Conservation (phyloP, 1,140 invertebrate genomes). For the Phymorhynchus buccinoides region DNA sequence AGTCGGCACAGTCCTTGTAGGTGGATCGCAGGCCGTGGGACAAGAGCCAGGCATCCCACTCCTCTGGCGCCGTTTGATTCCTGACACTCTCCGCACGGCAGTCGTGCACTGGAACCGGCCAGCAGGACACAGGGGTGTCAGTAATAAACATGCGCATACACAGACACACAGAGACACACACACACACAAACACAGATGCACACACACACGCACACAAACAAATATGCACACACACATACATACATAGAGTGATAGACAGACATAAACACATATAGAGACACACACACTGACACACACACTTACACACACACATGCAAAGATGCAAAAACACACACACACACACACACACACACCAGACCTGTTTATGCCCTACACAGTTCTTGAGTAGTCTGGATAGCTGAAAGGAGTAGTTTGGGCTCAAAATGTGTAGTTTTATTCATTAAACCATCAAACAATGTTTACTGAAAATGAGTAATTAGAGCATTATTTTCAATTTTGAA, state of each 20-base stretch:
- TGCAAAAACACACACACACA: too few species aligned
- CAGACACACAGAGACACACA: neutral
- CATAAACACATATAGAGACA: too few species aligned
- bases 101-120: conserved; percentile 59
- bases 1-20: conserved; percentile 47
- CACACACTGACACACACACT: neutral
- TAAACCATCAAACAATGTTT: too few species aligned
- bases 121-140: too few species aligned
- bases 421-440: too few species aligned
- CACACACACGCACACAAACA: neutral
- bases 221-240: neutral
- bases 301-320: neutral
- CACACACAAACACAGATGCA: neutral
- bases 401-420: too few species aligned
- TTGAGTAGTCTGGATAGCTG: too few species aligned
- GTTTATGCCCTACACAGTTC: too few species aligned
- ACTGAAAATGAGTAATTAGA: too few species aligned
- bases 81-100: conserved; percentile 61
- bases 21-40: conserved; percentile 61
- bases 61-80: conserved; percentile 52
- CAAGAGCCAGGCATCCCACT: conserved; percentile 65
- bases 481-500: too few species aligned
- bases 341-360: neutral
- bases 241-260: neutral
- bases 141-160: too few species aligned